A percentile compares a stretch with the other conserved stretches of the same genome.
phyloP scores from a whole-genome alignment of 2,888 invertebrate genomes.

The Euclidia mi region DNA sequence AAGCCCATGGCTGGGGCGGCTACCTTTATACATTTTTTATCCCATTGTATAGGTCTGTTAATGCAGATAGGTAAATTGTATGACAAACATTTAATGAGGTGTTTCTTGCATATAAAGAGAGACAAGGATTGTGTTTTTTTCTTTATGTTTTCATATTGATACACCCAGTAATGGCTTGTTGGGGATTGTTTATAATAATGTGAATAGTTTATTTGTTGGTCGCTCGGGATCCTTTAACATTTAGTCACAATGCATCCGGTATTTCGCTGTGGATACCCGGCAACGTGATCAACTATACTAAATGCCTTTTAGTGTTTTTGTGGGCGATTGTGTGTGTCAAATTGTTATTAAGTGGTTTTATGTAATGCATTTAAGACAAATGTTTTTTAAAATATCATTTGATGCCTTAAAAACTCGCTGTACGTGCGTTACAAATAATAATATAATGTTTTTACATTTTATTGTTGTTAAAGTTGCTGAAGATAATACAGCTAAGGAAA shows the following conservation, averaged over 20 bases:
- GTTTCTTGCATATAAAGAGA: slow-evolving; percentile 74
- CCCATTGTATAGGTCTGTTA: slow-evolving; percentile 73
- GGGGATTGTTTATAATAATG: slow-evolving; percentile 70
- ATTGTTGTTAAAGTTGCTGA: no score
- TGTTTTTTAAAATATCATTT: no score
- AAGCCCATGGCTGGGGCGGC: slow-evolving; percentile 56
- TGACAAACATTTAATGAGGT: slow-evolving; percentile 80
- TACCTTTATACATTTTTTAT: slow-evolving; percentile 75
- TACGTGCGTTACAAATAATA: no score
- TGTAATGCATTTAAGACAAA: not conserved
- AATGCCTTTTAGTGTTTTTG: slow-evolving; percentile 36
- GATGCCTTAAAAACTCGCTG: no score
- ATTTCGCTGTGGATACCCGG: slow-evolving; percentile 68
- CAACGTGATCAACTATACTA: slow-evolving; percentile 62
- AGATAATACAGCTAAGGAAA: no score
- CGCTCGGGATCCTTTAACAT: slow-evolving; percentile 62
- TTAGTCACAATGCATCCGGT: slow-evolving; percentile 71
- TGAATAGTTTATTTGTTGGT: slow-evolving; percentile 76
- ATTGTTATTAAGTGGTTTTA: slow-evolving; percentile 21
- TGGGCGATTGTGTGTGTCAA: slow-evolving; percentile 22
- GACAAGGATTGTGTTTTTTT: slow-evolving; percentile 56
- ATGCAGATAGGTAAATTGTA: slow-evolving; percentile 73
- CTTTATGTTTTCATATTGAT: slow-evolving; percentile 66
- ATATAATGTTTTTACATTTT: no score
- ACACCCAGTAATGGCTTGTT: slow-evolving; percentile 59